Conservation (phyloP, 2,888 invertebrate species). For the Torymus tubicola region DNA sequence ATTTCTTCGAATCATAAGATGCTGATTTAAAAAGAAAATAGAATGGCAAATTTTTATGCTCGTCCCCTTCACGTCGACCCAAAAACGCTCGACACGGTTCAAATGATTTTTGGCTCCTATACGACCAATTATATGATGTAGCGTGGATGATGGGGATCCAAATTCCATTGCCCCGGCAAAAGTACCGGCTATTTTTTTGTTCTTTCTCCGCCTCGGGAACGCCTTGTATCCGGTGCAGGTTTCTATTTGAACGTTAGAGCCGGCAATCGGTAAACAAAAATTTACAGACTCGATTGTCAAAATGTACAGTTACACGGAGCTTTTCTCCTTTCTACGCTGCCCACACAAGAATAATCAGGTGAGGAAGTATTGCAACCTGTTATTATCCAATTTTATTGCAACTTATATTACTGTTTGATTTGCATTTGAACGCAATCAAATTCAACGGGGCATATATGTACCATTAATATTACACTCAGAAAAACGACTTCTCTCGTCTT, state of each 20-base stretch:
- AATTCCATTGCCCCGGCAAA: not conserved
- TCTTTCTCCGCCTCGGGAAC: constrained; percentile 7
- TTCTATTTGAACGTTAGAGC: no score
- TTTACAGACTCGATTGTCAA: not conserved
- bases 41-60: no score
- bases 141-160: constrained; percentile 41
- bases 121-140: constrained; percentile 20
- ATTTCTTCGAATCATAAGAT: no score
- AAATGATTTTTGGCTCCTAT: constrained; percentile 13
- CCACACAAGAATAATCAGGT: constrained; percentile 48
- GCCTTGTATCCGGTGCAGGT: constrained; percentile 5
- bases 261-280: constrained; percentile 5
- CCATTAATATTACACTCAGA: no score
- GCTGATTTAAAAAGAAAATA: no score
- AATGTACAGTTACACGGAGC: constrained; percentile 30
- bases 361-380: not conserved
- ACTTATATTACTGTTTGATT: not conserved
- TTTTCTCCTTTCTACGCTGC: constrained; percentile 43
- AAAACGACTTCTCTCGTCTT: no score
- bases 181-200: constrained; percentile 2
- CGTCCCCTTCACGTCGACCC: constrained; percentile 17
- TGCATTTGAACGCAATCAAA: not conserved
- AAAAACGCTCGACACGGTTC: constrained; percentile 21
- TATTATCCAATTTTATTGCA: constrained; percentile 16
- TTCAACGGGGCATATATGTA: no score